These are phyloP conservation scores for Oryzias woworae DNA, from an alignment of 2,113 vertebrate genomes.

Conservation along the genomic window DNA sequence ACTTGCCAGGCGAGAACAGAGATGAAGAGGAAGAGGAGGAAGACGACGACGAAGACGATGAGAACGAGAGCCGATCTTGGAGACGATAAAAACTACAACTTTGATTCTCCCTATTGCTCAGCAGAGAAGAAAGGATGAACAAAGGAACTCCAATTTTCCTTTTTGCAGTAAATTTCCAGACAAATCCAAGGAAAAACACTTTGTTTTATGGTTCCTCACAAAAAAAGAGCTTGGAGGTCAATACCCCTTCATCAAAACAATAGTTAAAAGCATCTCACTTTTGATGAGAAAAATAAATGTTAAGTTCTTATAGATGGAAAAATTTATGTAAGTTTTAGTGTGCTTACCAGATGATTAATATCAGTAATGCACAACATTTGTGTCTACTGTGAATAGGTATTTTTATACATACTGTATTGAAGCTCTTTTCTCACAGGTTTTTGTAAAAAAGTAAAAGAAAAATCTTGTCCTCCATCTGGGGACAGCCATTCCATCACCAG, in stretches of 20 bases:
- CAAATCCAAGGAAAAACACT: slow-evolving; percentile 39
- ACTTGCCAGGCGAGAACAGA: slow-evolving; percentile 84
- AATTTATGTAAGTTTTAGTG: slow-evolving; percentile 66
- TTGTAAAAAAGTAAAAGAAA: slow-evolving; percentile 23
- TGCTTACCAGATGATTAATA: slow-evolving; percentile 71
- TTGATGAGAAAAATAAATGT: slow-evolving; percentile 71
- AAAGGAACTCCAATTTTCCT: slow-evolving; percentile 41
- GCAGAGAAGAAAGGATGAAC: slow-evolving; percentile 1
- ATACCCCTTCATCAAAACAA: slow-evolving; percentile 54
- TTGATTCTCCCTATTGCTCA: neutral
- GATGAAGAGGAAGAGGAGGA: slow-evolving; percentile 85
- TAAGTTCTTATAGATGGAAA: slow-evolving; percentile 56
- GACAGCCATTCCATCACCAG: slow-evolving; percentile 58
- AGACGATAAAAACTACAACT: slow-evolving; percentile 82
- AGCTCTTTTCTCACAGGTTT: slow-evolving; percentile 55
- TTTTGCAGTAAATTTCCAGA: slow-evolving; percentile 49
- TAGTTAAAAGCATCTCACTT: slow-evolving; percentile 72
- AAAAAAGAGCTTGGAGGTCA: slow-evolving; percentile 34
- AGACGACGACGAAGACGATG: slow-evolving; percentile 95
- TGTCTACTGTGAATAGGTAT: slow-evolving; percentile 80
- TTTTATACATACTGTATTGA: slow-evolving; percentile 77
- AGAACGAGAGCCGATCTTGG: slow-evolving; percentile 96
- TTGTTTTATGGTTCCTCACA: slow-evolving; percentile 46
- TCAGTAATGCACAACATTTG: slow-evolving; percentile 79
- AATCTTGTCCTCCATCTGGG: slow-evolving; percentile 48